Conservation (phyloP, 1,140 invertebrate species). For the Bombus turneri region DNA sequence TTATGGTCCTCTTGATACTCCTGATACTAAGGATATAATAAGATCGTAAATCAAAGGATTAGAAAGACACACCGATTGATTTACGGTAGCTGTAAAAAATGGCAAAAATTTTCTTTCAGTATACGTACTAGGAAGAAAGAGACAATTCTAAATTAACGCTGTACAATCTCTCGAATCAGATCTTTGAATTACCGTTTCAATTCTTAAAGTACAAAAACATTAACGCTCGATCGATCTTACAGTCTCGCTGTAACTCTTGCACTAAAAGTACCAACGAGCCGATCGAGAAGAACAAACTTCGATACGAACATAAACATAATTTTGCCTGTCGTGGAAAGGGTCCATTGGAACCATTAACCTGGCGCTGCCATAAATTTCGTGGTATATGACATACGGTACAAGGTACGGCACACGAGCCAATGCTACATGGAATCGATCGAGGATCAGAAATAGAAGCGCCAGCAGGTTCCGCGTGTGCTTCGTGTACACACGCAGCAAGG, state of each 20-base stretch:
- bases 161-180: too few species aligned
- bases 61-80: neutral
- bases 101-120: too few species aligned
- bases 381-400: conserved; percentile 15
- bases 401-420: conserved; percentile 1
- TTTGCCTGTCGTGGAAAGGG: neutral
- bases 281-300: neutral
- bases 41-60: neutral
- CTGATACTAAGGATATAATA: neutral
- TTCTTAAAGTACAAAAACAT: neutral
- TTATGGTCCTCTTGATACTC: neutral
- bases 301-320: neutral
- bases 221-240: neutral
- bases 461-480: conserved; percentile 29
- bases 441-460: conserved; percentile 40
- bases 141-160: too few species aligned
- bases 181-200: neutral
- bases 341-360: neutral
- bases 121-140: too few species aligned
- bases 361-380: conserved; percentile 11
- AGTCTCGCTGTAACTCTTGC: neutral
- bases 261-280: neutral
- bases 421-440: conserved; percentile 18
- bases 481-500: conserved; percentile 9
- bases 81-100: neutral